Evolutionary conservation across 2,888 invertebrate genomes (phyloP), one percentile per base, ranked within the genome.

Genomic region (Falcaria lacertinaria): DNA sequence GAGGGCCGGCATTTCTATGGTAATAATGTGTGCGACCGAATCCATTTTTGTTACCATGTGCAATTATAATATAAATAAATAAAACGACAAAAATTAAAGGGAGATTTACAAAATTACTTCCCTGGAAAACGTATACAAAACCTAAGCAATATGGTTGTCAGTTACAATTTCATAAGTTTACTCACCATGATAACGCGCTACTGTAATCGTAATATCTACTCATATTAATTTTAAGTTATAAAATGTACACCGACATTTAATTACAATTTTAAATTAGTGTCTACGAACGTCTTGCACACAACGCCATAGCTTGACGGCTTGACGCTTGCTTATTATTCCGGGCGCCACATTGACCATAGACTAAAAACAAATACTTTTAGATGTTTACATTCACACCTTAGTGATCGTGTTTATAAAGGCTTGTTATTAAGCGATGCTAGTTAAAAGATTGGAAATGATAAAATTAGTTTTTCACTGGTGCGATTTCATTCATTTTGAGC

Each of bases 141-240:
- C 70, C 67, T 67, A 69, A 75, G 76, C 82, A 86, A 82, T 74
- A 85, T 86, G 85, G 82, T 77, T 78, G 83, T 81, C 78, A 73
- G 57, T 59, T 54, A 47, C 52, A 47, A 52, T 63, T 65, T 69
- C 50, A 56, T 56, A 60, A 64, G 47, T 60, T 55, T 65, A 88
- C 90, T 89, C 58, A 90, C 90, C 90, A 90, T 82, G 90, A 87
- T 80, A 90, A 80, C 67, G 82, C 85, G 78, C 82, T 90, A 77
- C 82, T 74, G 79, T 85, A 90, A 81, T 90, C 90, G 83, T 84
- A 90, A 83, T 89, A 90, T 80, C 90, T 85, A 79, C 84, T 90
- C 90, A 90, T 90, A 78, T 77, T 85, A 76, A 72, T 57, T 74
- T 69, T 70, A 72, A 69, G 65, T 73, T 70, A 70, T 48, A 66